Base-by-base conservation (phyloP, 2,888 invertebrate genomes). In the Andrena marginata region DNA sequence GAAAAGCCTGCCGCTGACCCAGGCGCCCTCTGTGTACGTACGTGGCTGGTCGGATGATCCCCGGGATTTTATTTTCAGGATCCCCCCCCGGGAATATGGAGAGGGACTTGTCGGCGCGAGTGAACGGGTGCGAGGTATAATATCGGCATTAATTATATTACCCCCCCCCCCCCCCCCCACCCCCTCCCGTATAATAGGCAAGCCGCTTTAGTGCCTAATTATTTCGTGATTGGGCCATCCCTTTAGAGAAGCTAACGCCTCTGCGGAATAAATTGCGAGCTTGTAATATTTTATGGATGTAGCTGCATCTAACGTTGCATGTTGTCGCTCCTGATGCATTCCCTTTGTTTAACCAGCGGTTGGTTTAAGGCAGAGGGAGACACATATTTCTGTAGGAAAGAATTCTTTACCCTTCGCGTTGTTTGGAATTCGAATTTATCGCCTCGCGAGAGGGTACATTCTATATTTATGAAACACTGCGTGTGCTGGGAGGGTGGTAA, bases 31-130 rank as follows among this genome's bases (percentile, higher is more conserved):
- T 65, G 68, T 82, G 56, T 77, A 78, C 74, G 78, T 75, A 82
- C 80, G 72, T 77, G 67, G 54, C 75, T 69, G 75, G 82, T 82
- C 51, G 82, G 70, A 84, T 86, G 87, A 90, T 88, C 88, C 87
- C 82, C 33, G 82, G 84, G 87, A 88, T 90, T 90, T 90, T 90
- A 89, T 90, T 86, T 90, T 67, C 80, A 68, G 75, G 64, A 78
- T 86, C 85, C 73, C 76, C 71, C 56, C 75, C 71, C 49, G 81
- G 77, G 86, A 76, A 84, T 85, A 78, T 75, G 74, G 75, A 62
- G 64, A 74, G 71, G 26, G 59, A 42, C 51, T 49, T 75, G 69
- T 67, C 75, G 80, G 63, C 60, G 77, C 68, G 67, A 69, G 81
- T 71, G 70, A 68, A 68, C 26, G 82, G 80, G 54, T 56, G 64